phyloP scores from a whole-genome alignment of 1,140 invertebrate species.

The Papilio machaon region DNA sequence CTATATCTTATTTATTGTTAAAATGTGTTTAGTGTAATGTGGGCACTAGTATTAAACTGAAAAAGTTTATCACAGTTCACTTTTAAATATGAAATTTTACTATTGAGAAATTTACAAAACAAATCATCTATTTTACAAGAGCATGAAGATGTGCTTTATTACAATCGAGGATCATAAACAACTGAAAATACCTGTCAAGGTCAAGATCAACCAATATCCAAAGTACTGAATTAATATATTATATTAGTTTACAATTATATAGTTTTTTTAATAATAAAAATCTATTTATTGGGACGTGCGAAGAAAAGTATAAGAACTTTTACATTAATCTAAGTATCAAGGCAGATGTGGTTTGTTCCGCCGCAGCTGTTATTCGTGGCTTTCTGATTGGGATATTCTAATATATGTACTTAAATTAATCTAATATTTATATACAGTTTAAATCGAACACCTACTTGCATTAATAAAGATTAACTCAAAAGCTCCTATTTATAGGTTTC shows the following conservation, averaged over 20 bases:
- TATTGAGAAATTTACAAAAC: slow-evolving; percentile 37
- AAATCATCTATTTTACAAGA: slow-evolving; percentile 2
- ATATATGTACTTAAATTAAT: slow-evolving; percentile 31
- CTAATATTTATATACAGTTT: slow-evolving; percentile 36
- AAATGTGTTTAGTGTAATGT: slow-evolving; percentile 32
- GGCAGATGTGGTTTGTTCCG: slow-evolving; percentile 36
- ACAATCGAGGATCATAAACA: not conserved
- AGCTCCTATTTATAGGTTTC: slow-evolving; percentile 49
- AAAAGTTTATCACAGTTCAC: slow-evolving; percentile 51
- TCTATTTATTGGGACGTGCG: slow-evolving; percentile 36
- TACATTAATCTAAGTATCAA: slow-evolving; percentile 9
- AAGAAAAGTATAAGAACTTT: slow-evolving; percentile 30
- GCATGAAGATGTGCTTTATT: slow-evolving; percentile 10
- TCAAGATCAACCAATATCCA: not conserved
- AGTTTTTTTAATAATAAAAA: slow-evolving; percentile 28
- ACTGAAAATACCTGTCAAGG: not conserved
- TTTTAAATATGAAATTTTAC: slow-evolving; percentile 44
- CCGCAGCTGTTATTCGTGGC: slow-evolving; percentile 18
- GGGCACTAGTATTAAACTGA: slow-evolving; percentile 42
- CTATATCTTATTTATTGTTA: slow-evolving; percentile 36
- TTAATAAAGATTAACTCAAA: slow-evolving; percentile 44
- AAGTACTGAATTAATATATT: not conserved
- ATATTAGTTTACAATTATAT: not conserved
- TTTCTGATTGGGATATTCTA: slow-evolving; percentile 18
- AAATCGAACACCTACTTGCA: slow-evolving; percentile 32